Conservation (phyloP, 2,113 vertebrate genomes). For the Dicrurus megarhynchus region DNA sequence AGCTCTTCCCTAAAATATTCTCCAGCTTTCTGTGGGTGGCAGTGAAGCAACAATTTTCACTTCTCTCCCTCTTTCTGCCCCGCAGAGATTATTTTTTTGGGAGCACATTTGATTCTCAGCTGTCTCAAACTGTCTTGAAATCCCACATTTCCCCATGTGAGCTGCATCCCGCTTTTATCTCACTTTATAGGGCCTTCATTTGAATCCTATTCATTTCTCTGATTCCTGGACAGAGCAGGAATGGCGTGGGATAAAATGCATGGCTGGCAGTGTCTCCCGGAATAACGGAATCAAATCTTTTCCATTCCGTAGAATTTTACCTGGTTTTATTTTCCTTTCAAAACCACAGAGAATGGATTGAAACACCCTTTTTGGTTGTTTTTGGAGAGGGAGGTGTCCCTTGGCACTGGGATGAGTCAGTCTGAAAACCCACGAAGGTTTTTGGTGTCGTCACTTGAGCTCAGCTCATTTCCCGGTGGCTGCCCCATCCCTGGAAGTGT, state of each 20-base stretch:
- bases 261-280: background rate
- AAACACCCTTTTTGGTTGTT: background rate
- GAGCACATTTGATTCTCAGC: background rate
- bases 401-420: background rate
- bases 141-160: background rate
- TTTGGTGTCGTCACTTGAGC: background rate
- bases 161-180: background rate
- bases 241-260: background rate
- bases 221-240: background rate
- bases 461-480: background rate
- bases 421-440: background rate
- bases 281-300: background rate
- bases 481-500: background rate
- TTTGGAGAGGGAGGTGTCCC: background rate
- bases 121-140: background rate
- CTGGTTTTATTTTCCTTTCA: background rate
- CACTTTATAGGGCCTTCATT: background rate
- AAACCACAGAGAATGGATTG: background rate
- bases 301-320: background rate
- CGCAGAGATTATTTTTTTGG: background rate
- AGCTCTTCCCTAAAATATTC: background rate
- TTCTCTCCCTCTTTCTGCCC: background rate
- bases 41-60: background rate
- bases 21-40: conserved; percentile 32
- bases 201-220: background rate